These are phyloP conservation scores for Notothenia rossii DNA, from an alignment of 2,113 vertebrate genomes.

Conservation along the genomic window DNA sequence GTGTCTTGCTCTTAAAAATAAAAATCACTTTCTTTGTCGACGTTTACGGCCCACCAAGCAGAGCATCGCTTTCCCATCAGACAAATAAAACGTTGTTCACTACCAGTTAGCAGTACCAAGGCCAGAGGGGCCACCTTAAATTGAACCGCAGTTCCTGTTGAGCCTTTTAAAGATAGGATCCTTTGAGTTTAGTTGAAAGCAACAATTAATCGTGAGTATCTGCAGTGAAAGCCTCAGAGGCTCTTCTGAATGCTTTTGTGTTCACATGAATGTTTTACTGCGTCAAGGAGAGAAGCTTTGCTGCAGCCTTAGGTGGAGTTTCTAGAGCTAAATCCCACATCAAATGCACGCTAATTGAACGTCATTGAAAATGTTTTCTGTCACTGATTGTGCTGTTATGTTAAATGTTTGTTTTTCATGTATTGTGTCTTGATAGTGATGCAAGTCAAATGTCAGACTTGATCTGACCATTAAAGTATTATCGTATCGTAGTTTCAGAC, in stretches of 20 bases:
- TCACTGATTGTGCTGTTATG: too few species aligned
- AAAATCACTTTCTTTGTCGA: background rate
- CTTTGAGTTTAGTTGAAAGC: conserved; percentile 48
- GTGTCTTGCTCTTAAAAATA: background rate
- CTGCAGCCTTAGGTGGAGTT: conserved; percentile 8
- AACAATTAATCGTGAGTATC: conserved; percentile 44
- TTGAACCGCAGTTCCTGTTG: conserved; percentile 13
- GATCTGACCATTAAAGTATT: too few species aligned
- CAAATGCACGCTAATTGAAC: too few species aligned
- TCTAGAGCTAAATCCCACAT: background rate
- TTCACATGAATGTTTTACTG: conserved; percentile 39
- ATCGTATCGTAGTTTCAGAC: too few species aligned
- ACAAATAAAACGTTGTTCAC: conserved; percentile 13
- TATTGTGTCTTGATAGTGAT: too few species aligned
- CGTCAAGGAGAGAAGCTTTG: conserved; percentile 28
- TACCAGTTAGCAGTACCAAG: conserved; percentile 14
- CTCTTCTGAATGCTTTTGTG: conserved; percentile 29
- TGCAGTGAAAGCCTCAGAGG: conserved; percentile 33
- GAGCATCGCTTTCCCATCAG: background rate
- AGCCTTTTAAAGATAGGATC: conserved; percentile 41
- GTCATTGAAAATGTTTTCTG: too few species aligned
- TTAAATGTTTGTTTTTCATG: too few species aligned
- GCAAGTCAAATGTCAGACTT: too few species aligned
- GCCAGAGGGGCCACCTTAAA: conserved; percentile 22
- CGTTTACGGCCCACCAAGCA: background rate